Evolutionary conservation across 2,113 vertebrate species (phyloP), one percentile per base, ranked within the genome.

Genomic region (Rhabdornis inornatus): DNA sequence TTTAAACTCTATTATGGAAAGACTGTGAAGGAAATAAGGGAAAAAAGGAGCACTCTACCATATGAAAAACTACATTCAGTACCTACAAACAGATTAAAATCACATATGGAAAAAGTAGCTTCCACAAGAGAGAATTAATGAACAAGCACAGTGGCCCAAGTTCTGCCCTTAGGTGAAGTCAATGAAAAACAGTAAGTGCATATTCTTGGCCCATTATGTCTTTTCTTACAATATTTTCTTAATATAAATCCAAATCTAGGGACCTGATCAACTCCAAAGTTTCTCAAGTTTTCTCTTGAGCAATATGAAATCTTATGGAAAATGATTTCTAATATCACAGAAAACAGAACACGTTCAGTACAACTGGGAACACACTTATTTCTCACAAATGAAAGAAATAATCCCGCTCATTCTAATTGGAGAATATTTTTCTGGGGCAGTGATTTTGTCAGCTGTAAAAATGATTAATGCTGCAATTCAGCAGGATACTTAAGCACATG

Each of bases 381-480:
- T 95, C 95, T 78, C 95, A 92, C 95, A 96, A 95, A 96, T 71
- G 90, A 96, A 97, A 95, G 95, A 93, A 96, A 96, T 95, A 97
- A 97, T 97, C 95, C 88, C 0, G 7, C 59, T 96, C 89, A 42
- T 96, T 95, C 92, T 96, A 97, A 97, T 96, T 95, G 96, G 90
- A 96, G 95, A 95, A 97, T 97, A 96, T 97, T 97, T 97, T 97
- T 97, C 95, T 92, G 92, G 93, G 94, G 95, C 95, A 94, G 90
- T 96, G 96, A 96, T 97, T 97, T 94, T 97, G 94, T 95, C 90
- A 94, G 96, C 88, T 94, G 93, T 96, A 96, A 97, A 97, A 96
- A 94, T 97, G 96, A 96, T 96, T 97, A 97, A 97, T 95, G 80
- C 88, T 55, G 79, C 75, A 95, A 96, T 96, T 96, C 90, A 92